A percentile compares a stretch with the other conserved stretches of the same genome.
These are phyloP conservation scores for Scolanthus callimorphus DNA, from an alignment of 92 coral and sea anemone species.

Conservation along the genomic window DNA sequence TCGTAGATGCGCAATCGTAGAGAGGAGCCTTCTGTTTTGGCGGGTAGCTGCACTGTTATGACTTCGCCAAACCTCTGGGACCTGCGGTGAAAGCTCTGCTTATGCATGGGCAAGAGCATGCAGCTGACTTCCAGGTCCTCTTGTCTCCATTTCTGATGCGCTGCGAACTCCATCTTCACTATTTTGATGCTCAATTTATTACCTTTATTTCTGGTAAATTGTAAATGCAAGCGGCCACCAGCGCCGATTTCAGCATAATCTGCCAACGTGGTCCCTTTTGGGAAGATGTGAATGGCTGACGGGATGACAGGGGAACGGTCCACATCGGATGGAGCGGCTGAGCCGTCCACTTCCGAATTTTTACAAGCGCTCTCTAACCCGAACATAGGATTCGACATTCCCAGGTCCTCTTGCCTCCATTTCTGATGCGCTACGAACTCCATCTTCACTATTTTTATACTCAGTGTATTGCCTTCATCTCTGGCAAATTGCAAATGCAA, in stretches of 20 bases:
- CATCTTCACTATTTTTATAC: slow-evolving; percentile 52
- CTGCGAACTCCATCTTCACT: slow-evolving; percentile 72
- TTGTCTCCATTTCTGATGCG: slow-evolving; percentile 81
- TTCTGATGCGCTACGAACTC: slow-evolving; percentile 82
- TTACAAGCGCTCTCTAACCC: background rate
- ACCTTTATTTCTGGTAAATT: slow-evolving; percentile 37
- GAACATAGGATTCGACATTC: too few species aligned
- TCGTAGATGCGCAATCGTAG: slow-evolving; percentile 94
- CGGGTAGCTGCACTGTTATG: slow-evolving; percentile 62
- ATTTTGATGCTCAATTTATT: slow-evolving; percentile 68
- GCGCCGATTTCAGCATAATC: slow-evolving; percentile 46
- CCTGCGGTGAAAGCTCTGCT: slow-evolving; percentile 81
- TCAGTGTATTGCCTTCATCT: slow-evolving; percentile 59
- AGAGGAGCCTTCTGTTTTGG: slow-evolving; percentile 63
- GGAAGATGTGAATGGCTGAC: slow-evolving; percentile 40
- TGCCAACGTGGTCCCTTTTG: slow-evolving; percentile 23
- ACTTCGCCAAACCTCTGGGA: slow-evolving; percentile 84
- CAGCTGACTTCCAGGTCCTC: slow-evolving; percentile 85
- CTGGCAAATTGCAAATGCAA: slow-evolving; percentile 49
- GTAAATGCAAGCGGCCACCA: slow-evolving; percentile 67
- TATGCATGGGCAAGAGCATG: slow-evolving; percentile 80
- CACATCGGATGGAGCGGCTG: slow-evolving; percentile 32
- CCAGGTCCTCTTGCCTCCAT: slow-evolving; percentile 79
- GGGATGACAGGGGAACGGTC: slow-evolving; percentile 36
- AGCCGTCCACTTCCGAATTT: slow-evolving; percentile 15